Evolutionary conservation across 2,797 vertebrate genomes (phyloP).

Genomic region (Petrocephalus schoutedeni): DNA sequence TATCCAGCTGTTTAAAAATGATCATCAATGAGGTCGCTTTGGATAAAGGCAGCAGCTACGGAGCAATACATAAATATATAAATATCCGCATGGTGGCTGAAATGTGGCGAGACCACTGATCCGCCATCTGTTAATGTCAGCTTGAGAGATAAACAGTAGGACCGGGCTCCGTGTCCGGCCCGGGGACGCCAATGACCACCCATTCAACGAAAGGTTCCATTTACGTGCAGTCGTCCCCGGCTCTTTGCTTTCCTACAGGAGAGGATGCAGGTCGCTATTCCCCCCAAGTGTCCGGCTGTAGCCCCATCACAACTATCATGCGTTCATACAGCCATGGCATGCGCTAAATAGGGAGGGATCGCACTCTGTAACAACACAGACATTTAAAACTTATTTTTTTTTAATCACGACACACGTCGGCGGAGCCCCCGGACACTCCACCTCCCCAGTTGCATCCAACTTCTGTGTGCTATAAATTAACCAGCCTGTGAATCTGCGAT

Average conservation of each 20-base stretch:
- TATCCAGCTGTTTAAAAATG: constrained; percentile 5
- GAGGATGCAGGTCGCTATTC: background rate
- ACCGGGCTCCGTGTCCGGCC: constrained; percentile 6
- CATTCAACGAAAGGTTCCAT: background rate
- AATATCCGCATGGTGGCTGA: constrained; percentile 12
- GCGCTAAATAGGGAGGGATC: background rate
- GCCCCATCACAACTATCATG: background rate
- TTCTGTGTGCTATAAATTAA: constrained; percentile 3
- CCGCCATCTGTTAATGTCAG: constrained; percentile 14
- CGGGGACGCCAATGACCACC: background rate
- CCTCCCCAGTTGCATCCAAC: background rate
- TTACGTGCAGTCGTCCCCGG: background rate
- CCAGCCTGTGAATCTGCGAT: background rate
- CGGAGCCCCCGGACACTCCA: background rate
- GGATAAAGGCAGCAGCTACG: background rate
- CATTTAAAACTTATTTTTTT: background rate
- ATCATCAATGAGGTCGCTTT: background rate
- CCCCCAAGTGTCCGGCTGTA: background rate
- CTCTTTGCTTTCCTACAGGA: background rate
- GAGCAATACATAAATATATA: background rate
- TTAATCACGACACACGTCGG: background rate
- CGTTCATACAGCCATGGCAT: background rate
- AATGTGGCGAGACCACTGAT: constrained; percentile 12
- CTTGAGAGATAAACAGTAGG: constrained; percentile 4
- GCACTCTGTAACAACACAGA: background rate